Conservation (phyloP, 64 coral and sea anemone genomes). For the Trachythela sp. region DNA sequence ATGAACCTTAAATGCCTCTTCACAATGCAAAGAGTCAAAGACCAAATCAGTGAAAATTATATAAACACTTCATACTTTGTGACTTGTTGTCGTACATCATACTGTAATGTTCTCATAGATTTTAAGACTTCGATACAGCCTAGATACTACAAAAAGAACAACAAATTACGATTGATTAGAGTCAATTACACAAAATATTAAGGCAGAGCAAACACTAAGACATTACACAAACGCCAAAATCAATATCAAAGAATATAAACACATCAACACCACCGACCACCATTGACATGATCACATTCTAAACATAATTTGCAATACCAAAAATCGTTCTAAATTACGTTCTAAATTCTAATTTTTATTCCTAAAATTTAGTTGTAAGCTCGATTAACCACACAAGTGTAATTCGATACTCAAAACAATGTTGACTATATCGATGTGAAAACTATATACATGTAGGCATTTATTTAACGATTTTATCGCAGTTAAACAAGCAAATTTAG, state of each 20-base stretch:
- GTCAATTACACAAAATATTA: neutral
- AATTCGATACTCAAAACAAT: too few species aligned
- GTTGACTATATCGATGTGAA: too few species aligned
- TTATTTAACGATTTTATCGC: neutral
- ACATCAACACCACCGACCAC: neutral
- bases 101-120: slow-evolving; percentile 95
- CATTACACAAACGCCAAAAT: too few species aligned
- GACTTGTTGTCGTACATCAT: slow-evolving; percentile 92
- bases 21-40: neutral
- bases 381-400: too few species aligned
- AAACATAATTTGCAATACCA: too few species aligned
- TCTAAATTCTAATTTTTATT: too few species aligned
- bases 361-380: too few species aligned
- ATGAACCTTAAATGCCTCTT: neutral
- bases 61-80: slow-evolving; percentile 62
- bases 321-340: too few species aligned
- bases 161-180: neutral
- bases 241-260: too few species aligned
- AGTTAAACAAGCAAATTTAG: neutral
- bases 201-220: neutral
- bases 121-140: slow-evolving; percentile 89
- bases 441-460: neutral
- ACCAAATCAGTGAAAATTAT: neutral
- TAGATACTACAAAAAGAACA: slow-evolving; percentile 67
- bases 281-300: too few species aligned